phyloP scores from a whole-genome alignment of 1,140 invertebrate species.

The Bombyx mandarina region DNA sequence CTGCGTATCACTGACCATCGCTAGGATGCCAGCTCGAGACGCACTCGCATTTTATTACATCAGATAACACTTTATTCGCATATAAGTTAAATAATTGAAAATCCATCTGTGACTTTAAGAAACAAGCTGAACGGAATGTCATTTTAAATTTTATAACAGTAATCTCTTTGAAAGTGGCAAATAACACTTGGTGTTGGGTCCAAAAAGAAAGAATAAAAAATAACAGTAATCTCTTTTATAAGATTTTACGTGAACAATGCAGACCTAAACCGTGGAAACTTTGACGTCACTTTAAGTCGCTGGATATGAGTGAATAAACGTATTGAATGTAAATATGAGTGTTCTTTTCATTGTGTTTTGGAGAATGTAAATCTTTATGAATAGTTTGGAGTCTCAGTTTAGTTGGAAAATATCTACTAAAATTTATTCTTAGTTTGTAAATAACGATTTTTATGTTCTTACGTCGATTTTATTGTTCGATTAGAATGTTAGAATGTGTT shows the following conservation, averaged over 20 bases:
- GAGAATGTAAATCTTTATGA: constrained; percentile 8
- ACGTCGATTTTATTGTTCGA: too few species aligned
- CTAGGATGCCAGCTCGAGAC: constrained; percentile 19
- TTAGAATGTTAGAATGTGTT: too few species aligned
- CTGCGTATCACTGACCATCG: constrained; percentile 14
- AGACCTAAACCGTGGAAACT: background rate
- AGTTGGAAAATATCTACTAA: constrained; percentile 5
- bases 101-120: constrained; percentile 18
- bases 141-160: background rate
- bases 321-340: constrained; percentile 14
- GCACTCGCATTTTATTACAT: constrained; percentile 60
- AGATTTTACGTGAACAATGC: constrained; percentile 1
- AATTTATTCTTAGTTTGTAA: constrained; percentile 1
- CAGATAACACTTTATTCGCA: constrained; percentile 57
- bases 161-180: constrained; percentile 24
- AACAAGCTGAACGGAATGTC: constrained; percentile 23
- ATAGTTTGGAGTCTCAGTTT: constrained; percentile 8
- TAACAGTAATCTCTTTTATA: constrained; percentile 10
- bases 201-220: constrained; percentile 5
- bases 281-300: constrained; percentile 10
- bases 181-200: constrained; percentile 20
- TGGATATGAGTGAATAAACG: constrained; percentile 4
- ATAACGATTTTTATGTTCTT: background rate
- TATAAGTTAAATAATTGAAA: constrained; percentile 61
- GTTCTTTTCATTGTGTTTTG: constrained; percentile 6